phyloP scores from a whole-genome alignment of 2,113 vertebrate genomes.

The Pseudorasbora parva region DNA sequence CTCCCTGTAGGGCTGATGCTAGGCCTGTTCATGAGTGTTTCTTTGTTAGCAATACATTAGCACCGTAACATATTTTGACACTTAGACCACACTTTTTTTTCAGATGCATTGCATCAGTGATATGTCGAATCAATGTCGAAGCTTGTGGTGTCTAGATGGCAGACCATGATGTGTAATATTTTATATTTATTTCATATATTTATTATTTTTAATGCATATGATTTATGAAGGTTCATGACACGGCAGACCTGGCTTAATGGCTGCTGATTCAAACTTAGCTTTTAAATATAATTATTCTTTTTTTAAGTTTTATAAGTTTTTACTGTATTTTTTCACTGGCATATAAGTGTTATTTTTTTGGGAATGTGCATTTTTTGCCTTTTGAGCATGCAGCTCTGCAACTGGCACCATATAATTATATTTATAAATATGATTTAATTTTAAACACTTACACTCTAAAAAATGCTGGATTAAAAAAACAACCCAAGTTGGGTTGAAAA shows the following conservation, averaged over 20 bases:
- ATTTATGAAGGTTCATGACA: no score
- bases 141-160: background rate
- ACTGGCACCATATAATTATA: background rate
- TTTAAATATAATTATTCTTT: no score
- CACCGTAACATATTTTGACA: background rate
- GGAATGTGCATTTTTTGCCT: background rate
- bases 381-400: no score
- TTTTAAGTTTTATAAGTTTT: no score
- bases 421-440: background rate
- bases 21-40: background rate
- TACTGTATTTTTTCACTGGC: no score
- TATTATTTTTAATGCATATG: no score
- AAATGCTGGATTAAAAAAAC: no score
- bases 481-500: no score
- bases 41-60: background rate
- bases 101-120: background rate
- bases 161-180: no score
- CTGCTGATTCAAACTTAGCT: no score
- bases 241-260: no score
- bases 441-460: background rate
- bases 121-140: background rate
- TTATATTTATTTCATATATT: no score
- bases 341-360: conserved; percentile 3
- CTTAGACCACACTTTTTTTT: background rate
- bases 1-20: background rate